Percentiles rank a stretch among this genome's conserved stretches.
These are phyloP conservation scores for Takifugu ocellatus DNA, from an alignment of 2,797 vertebrate species.

Conservation along the genomic window DNA sequence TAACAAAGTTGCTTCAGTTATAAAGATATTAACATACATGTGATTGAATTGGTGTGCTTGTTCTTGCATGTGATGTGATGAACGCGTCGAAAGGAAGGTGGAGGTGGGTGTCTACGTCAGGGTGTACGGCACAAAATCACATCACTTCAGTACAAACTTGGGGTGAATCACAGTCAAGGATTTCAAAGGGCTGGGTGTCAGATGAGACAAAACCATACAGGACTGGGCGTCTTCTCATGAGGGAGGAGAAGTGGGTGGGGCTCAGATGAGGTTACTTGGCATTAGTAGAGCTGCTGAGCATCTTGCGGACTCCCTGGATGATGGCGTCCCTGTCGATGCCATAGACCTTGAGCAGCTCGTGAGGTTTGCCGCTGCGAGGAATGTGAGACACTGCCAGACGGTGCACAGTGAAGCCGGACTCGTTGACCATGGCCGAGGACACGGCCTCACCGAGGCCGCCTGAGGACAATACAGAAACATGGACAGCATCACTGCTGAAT, in stretches of 20 bases:
- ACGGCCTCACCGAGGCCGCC: constrained; percentile 86
- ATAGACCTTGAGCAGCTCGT: constrained; percentile 77
- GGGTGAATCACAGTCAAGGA: constrained; percentile 60
- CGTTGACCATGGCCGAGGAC: constrained; percentile 75
- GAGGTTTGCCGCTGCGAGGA: constrained; percentile 75
- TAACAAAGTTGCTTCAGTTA: constrained; percentile 23
- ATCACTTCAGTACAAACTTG: constrained; percentile 59
- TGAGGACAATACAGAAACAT: constrained; percentile 32
- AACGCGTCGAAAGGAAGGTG: constrained; percentile 43
- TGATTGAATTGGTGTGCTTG: constrained; percentile 23
- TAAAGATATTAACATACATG: constrained; percentile 20
- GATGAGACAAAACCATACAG: constrained; percentile 50
- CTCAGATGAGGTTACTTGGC: constrained; percentile 60
- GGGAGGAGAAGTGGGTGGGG: constrained; percentile 38
- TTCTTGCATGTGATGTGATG: constrained; percentile 31
- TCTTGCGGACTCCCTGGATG: constrained; percentile 69
- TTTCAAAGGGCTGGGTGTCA: constrained; percentile 38
- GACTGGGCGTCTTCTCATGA: constrained; percentile 35
- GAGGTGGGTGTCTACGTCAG: constrained; percentile 59
- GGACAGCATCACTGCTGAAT: not conserved
- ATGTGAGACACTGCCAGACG: constrained; percentile 77
- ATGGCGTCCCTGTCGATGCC: constrained; percentile 81
- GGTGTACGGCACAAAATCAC: constrained; percentile 70
- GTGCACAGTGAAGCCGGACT: constrained; percentile 74
- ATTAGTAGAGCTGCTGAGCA: constrained; percentile 70